Evolutionary conservation across 2,113 vertebrate genomes (phyloP).

Genomic region (Callionymus lyra): DNA sequence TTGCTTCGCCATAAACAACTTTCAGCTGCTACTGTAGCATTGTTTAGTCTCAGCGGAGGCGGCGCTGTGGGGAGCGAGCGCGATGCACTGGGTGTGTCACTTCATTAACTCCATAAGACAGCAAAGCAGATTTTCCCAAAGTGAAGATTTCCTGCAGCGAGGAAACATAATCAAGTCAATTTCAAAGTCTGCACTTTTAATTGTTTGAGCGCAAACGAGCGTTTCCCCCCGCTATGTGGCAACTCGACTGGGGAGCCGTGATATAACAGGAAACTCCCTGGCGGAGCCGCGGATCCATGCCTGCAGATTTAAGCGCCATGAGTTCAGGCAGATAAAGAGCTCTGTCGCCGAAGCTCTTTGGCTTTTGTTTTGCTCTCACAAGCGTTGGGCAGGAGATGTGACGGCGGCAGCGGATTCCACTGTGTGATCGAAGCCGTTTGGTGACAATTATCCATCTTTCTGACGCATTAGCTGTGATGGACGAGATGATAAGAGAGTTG

Average conservation of each 20-base stretch:
- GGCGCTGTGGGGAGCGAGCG: slow-evolving; percentile 27
- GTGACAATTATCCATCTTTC: background rate
- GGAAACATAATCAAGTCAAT: slow-evolving; percentile 30
- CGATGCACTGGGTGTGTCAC: slow-evolving; percentile 44
- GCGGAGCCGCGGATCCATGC: slow-evolving; percentile 18
- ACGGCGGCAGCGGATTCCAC: slow-evolving; percentile 1
- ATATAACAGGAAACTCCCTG: slow-evolving; percentile 25
- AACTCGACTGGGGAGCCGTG: slow-evolving; percentile 21
- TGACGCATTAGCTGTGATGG: too few species aligned
- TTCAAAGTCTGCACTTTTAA: slow-evolving; percentile 45
- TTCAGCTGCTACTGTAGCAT: slow-evolving; percentile 11
- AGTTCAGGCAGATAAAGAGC: slow-evolving; percentile 32
- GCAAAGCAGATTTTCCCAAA: slow-evolving; percentile 48
- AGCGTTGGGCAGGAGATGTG: too few species aligned
- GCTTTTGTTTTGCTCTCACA: background rate
- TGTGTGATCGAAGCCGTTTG: background rate
- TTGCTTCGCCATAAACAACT: too few species aligned
- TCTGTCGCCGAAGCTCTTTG: slow-evolving; percentile 5
- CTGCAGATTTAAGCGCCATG: slow-evolving; percentile 18
- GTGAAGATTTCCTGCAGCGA: slow-evolving; percentile 33
- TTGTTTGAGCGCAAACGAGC: slow-evolving; percentile 34
- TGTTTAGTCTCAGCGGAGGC: slow-evolving; percentile 16
- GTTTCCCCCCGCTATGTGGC: slow-evolving; percentile 19
- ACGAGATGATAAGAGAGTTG: too few species aligned
- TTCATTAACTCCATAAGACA: slow-evolving; percentile 53